Conservation (phyloP, 2,888 invertebrate genomes). For the Notocelia uddmanniana region DNA sequence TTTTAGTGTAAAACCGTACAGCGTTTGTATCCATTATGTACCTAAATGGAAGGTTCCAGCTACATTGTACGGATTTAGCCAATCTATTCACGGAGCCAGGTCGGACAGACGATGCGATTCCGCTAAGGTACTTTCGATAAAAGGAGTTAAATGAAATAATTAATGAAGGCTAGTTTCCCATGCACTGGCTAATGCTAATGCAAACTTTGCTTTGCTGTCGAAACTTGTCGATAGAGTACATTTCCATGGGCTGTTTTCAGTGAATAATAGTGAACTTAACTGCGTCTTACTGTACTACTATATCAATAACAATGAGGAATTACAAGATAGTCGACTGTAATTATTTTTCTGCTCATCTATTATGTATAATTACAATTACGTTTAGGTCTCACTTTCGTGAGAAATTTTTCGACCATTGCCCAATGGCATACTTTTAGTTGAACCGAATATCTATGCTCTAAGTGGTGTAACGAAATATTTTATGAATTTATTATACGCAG, state of each 20-base stretch:
- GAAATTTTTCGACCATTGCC: too few relatives aligned
- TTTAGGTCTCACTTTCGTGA: too few relatives aligned
- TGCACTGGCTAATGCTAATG: slow-evolving; percentile 50
- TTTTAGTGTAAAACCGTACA: slow-evolving; percentile 64
- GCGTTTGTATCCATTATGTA: slow-evolving; percentile 73
- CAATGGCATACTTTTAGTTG: too few relatives aligned
- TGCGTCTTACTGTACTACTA: background rate
- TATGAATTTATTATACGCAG: too few relatives aligned
- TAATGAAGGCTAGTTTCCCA: slow-evolving; percentile 53
- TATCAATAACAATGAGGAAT: too few relatives aligned
- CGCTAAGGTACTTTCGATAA: slow-evolving; percentile 55
- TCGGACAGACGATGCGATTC: slow-evolving; percentile 57
- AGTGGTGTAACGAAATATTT: too few relatives aligned
- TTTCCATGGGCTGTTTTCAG: background rate
- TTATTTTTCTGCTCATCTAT: too few relatives aligned
- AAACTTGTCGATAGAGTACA: background rate
- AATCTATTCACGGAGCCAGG: slow-evolving; percentile 70
- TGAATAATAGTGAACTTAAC: background rate
- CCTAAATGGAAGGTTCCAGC: slow-evolving; percentile 71
- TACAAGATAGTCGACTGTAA: too few relatives aligned
- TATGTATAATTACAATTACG: too few relatives aligned
- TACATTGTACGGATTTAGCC: slow-evolving; percentile 71
- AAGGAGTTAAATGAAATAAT: slow-evolving; percentile 56
- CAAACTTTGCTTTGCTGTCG: background rate
- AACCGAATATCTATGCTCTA: too few relatives aligned